Evolutionary conservation across 1,140 invertebrate genomes (phyloP).

Genomic region (Apolygus lucorum): DNA sequence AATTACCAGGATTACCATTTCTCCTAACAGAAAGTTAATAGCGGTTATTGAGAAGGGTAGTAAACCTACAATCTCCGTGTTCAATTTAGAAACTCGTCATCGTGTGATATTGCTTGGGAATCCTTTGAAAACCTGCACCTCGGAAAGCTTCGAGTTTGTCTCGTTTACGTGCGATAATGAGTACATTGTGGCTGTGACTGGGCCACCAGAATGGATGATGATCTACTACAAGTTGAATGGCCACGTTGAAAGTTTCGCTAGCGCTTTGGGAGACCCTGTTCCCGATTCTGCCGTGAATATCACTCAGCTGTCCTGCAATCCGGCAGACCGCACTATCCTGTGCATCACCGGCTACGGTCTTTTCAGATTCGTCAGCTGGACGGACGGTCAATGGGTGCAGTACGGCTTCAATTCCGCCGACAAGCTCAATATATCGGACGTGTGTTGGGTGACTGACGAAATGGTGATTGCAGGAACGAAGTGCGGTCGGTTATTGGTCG

Average conservation of each 20-base stretch:
- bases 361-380: slow-evolving; percentile 66
- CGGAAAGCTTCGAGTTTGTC: slow-evolving; percentile 56
- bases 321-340: slow-evolving; percentile 62
- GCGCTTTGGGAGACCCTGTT: neutral
- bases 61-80: slow-evolving; percentile 51
- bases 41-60: slow-evolving; percentile 44
- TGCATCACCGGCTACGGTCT: slow-evolving; percentile 61
- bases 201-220: slow-evolving; percentile 68
- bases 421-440: slow-evolving; percentile 56
- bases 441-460: slow-evolving; percentile 64
- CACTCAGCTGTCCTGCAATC: slow-evolving; percentile 44
- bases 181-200: slow-evolving; percentile 65
- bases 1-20: neutral
- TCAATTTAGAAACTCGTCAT: slow-evolving; percentile 52
- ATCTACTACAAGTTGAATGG: slow-evolving; percentile 54
- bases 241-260: neutral
- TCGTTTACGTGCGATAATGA: slow-evolving; percentile 70
- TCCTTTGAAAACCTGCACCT: slow-evolving; percentile 41
- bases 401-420: slow-evolving; percentile 77
- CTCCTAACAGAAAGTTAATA: slow-evolving; percentile 43
- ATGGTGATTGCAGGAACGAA: slow-evolving; percentile 64
- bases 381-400: slow-evolving; percentile 70
- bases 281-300: neutral
- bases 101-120: slow-evolving; percentile 51
- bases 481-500: slow-evolving; percentile 59